A percentile compares a stretch with the other conserved stretches of the same genome.
Evolutionary conservation across 2,888 invertebrate species (phyloP).

Genomic region (Pilophorus perplexus): DNA sequence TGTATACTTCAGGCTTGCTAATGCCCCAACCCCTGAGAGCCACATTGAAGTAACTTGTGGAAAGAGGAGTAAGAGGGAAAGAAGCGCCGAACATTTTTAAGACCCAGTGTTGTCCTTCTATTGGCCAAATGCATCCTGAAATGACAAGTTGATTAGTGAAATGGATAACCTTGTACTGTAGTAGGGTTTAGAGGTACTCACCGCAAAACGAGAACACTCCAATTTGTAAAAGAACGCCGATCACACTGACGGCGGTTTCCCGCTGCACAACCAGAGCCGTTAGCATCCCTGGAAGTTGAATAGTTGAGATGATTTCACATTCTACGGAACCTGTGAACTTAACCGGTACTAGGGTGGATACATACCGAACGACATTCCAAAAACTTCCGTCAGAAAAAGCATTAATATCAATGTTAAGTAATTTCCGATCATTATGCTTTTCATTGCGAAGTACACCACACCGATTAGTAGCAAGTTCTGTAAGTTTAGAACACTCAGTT

Average conservation of each 20-base stretch:
- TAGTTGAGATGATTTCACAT: slow-evolving; percentile 1
- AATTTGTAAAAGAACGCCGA: slow-evolving; percentile 16
- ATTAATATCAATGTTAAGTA: not conserved
- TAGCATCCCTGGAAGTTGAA: slow-evolving; percentile 3
- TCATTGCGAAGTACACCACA: slow-evolving; percentile 11
- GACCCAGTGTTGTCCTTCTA: slow-evolving; percentile 36
- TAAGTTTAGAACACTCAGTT: slow-evolving; percentile 22
- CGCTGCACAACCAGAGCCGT: slow-evolving; percentile 1
- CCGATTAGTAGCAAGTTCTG: slow-evolving; percentile 26
- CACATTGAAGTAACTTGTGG: slow-evolving; percentile 31
- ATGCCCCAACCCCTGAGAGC: slow-evolving; percentile 29
- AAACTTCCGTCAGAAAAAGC: slow-evolving; percentile 14
- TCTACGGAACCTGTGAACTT: no score
- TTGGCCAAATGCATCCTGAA: slow-evolving; percentile 38
- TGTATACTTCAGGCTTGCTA: not conserved
- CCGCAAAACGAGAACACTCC: slow-evolving; percentile 20
- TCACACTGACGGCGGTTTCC: slow-evolving; percentile 18
- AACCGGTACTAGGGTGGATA: no score
- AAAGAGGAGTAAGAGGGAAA: slow-evolving; percentile 3
- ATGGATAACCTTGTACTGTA: no score
- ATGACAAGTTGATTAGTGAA: not conserved
- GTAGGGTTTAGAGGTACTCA: no score
- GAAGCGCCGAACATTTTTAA: not conserved
- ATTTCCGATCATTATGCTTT: slow-evolving; percentile 7
- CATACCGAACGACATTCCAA: slow-evolving; percentile 26